Evolutionary conservation across 2,888 invertebrate species (phyloP).

Genomic region (Agriopis leucophaearia): DNA sequence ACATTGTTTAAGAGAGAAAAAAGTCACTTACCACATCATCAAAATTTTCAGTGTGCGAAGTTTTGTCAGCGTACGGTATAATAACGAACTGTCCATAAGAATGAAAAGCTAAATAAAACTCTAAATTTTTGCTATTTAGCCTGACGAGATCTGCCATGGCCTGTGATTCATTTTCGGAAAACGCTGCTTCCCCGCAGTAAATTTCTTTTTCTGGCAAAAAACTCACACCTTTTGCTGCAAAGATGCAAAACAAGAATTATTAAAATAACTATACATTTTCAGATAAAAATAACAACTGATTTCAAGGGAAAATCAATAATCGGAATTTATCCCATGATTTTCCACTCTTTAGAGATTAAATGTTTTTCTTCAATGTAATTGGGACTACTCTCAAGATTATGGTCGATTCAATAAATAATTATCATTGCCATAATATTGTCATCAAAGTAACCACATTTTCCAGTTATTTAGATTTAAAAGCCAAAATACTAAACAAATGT

Average conservation of each 20-base stretch:
- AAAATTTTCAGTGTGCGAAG: constrained; percentile 69
- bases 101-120: constrained; percentile 87
- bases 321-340: too few species aligned
- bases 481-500: too few species aligned
- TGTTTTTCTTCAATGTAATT: too few species aligned
- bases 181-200: constrained; percentile 77
- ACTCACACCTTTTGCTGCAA: constrained; percentile 61
- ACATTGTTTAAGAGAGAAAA: too few species aligned
- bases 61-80: constrained; percentile 82
- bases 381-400: too few species aligned
- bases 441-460: too few species aligned
- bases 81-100: constrained; percentile 88
- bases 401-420: too few species aligned
- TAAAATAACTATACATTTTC: background rate
- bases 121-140: constrained; percentile 62
- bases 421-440: too few species aligned
- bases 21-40: constrained; percentile 62
- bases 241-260: background rate
- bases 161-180: constrained; percentile 82
- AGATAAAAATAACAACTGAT: too few species aligned
- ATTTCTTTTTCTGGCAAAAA: constrained; percentile 41
- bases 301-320: too few species aligned
- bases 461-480: too few species aligned
- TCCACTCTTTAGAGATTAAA: too few species aligned
- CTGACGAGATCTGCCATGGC: constrained; percentile 73